Conservation (phyloP, 37 sponge, comb jelly and placozoan species). For the Diacarnus erythraeanus region DNA sequence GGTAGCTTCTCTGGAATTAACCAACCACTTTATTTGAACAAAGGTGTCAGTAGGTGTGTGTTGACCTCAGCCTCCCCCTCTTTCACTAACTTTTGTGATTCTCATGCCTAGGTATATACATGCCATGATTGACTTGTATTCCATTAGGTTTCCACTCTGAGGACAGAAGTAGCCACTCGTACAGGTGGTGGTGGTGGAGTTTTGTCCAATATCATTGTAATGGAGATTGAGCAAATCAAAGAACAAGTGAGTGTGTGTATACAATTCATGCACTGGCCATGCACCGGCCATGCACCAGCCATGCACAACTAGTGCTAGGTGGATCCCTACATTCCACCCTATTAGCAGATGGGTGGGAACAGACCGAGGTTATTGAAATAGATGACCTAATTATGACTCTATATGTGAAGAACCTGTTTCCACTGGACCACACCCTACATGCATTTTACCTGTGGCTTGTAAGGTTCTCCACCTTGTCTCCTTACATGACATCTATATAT, state of each 20-base stretch:
- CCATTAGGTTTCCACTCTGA: constrained; percentile 12
- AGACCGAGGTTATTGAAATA: not conserved
- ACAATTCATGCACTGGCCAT: too few species aligned
- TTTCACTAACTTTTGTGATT: not conserved
- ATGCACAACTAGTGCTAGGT: not conserved
- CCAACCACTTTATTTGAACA: not conserved
- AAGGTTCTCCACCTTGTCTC: not conserved
- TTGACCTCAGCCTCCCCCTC: not conserved
- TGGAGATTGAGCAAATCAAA: constrained; percentile 24
- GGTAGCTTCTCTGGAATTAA: not conserved
- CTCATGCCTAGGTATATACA: not conserved
- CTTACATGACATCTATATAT: too few species aligned
- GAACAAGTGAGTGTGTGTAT: too few species aligned
- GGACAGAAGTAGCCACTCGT: not conserved
- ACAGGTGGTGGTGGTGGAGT: not conserved
- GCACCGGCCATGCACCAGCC: too few species aligned
- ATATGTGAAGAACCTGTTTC: not conserved
- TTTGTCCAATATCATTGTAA: not conserved
- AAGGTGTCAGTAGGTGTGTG: not conserved
- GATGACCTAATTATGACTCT: not conserved
- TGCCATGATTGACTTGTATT: not conserved
- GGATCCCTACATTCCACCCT: not conserved
- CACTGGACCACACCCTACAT: not conserved
- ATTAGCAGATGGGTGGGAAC: not conserved
- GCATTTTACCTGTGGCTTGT: not conserved